phyloP scores from a whole-genome alignment of 1,140 invertebrate species.

The Episyrphus balteatus region DNA sequence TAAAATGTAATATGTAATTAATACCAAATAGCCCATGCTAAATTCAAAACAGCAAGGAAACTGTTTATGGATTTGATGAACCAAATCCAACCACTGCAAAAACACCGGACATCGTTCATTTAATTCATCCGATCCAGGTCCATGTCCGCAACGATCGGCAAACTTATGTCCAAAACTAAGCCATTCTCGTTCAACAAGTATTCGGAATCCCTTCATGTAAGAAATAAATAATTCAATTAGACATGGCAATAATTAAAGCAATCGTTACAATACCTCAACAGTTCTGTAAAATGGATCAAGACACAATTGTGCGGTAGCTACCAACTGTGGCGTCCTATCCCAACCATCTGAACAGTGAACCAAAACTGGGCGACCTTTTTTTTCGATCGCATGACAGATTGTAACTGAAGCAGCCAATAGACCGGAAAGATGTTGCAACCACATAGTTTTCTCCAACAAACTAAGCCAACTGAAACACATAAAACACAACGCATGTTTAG shows the following conservation, averaged over 20 bases:
- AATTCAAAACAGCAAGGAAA: slow-evolving; percentile 94
- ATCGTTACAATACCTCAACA: slow-evolving; percentile 50
- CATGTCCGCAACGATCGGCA: slow-evolving; percentile 84
- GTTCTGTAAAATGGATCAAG: slow-evolving; percentile 91
- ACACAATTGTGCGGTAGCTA: slow-evolving; percentile 79
- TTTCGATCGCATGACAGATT: slow-evolving; percentile 67
- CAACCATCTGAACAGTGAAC: slow-evolving; percentile 96
- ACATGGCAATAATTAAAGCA: background rate
- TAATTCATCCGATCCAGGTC: slow-evolving; percentile 66
- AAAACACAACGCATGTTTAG: slow-evolving; percentile 1
- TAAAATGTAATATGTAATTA: slow-evolving; percentile 1
- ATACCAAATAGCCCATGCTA: slow-evolving; percentile 81
- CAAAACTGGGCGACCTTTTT: slow-evolving; percentile 77
- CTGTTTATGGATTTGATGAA: slow-evolving; percentile 82
- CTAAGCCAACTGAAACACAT: slow-evolving; percentile 67
- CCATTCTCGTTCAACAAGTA: slow-evolving; percentile 90
- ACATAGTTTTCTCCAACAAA: slow-evolving; percentile 74
- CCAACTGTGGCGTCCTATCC: slow-evolving; percentile 93
- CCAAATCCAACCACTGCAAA: slow-evolving; percentile 94
- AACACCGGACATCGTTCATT: slow-evolving; percentile 94
- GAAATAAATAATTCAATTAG: slow-evolving; percentile 3
- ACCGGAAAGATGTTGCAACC: slow-evolving; percentile 81
- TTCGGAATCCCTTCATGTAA: slow-evolving; percentile 68
- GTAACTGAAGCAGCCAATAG: slow-evolving; percentile 68
- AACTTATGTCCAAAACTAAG: slow-evolving; percentile 96